Conservation (phyloP, 2,113 vertebrate species). For the Cryptomyrus ogoouensis region DNA sequence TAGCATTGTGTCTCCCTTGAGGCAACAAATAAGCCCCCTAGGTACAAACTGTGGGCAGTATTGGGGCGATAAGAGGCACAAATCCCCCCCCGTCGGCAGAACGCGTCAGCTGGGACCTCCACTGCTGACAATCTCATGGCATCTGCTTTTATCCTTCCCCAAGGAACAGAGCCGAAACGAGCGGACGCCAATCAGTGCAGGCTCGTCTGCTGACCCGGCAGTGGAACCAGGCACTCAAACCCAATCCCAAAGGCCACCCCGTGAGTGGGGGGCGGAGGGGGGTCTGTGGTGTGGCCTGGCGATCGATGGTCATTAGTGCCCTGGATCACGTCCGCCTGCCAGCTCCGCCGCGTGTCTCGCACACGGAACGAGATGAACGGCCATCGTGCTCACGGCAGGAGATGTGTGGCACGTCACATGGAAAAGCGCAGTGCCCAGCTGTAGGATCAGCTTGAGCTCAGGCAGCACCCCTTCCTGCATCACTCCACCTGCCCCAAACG, state of each 20-base stretch:
- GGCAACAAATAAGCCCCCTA: not conserved
- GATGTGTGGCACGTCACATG: not conserved
- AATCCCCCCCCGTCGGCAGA: not conserved
- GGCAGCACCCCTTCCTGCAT: not conserved
- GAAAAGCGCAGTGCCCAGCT: not conserved
- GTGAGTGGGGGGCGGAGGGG: conserved; percentile 10
- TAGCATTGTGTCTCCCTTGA: not conserved
- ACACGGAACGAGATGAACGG: not conserved
- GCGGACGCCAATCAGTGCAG: not conserved
- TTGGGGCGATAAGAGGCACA: not conserved
- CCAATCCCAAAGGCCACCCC: conserved; percentile 27
- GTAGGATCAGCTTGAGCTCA: not conserved
- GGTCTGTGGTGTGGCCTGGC: conserved; percentile 29
- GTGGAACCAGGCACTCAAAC: conserved; percentile 6
- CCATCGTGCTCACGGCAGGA: not conserved
- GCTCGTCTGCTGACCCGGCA: not conserved
- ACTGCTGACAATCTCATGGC: not conserved
- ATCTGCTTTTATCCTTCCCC: not conserved
- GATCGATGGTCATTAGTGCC: conserved; percentile 53
- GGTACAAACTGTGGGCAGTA: not conserved
- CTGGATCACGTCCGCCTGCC: conserved; percentile 17
- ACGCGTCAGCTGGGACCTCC: not conserved
- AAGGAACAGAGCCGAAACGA: not conserved
- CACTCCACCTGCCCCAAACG: not conserved
- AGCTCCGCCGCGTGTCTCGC: not conserved